These are phyloP conservation scores for Phthorimaea operculella DNA, from an alignment of 1,140 invertebrate species.

Conservation along the genomic window DNA sequence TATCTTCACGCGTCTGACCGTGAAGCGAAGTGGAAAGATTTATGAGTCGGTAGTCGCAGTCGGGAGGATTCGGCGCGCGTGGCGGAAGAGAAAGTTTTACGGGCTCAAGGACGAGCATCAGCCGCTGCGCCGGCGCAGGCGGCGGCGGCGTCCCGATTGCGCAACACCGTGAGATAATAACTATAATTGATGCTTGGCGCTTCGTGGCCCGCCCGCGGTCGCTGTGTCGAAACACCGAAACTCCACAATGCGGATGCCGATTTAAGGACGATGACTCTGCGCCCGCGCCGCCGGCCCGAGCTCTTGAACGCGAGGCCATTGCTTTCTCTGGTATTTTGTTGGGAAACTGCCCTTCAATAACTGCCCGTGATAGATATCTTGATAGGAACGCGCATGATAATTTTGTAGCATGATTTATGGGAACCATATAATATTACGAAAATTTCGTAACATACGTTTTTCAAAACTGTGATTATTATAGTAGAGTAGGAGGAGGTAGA, in stretches of 20 bases:
- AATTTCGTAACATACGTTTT: no score
- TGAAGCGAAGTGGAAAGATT: conserved; percentile 24
- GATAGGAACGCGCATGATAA: no score
- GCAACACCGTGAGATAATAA: conserved; percentile 45
- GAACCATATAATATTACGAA: no score
- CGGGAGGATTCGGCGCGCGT: conserved; percentile 6
- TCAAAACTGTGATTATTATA: no score
- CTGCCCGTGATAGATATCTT: no score
- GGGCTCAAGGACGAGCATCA: conserved; percentile 51
- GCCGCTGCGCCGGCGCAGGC: conserved; percentile 14
- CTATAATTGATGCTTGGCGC: conserved; percentile 22
- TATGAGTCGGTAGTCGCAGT: conserved; percentile 13
- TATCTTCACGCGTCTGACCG: conserved; percentile 21
- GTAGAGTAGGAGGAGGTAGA: no score
- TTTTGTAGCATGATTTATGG: no score
- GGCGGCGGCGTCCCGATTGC: conserved; percentile 46
- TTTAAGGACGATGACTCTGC: conserved; percentile 51
- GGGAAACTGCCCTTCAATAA: background rate
- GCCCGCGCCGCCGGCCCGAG: conserved; percentile 20
- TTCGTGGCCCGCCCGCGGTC: conserved; percentile 6
- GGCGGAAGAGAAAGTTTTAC: conserved; percentile 42
- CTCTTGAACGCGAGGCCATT: conserved; percentile 20
- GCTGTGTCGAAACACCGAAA: conserved; percentile 31
- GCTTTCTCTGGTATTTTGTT: conserved; percentile 33
- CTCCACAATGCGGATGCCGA: conserved; percentile 33